Evolutionary conservation across 2,113 vertebrate species (phyloP).

Genomic region (Alces alces): DNA sequence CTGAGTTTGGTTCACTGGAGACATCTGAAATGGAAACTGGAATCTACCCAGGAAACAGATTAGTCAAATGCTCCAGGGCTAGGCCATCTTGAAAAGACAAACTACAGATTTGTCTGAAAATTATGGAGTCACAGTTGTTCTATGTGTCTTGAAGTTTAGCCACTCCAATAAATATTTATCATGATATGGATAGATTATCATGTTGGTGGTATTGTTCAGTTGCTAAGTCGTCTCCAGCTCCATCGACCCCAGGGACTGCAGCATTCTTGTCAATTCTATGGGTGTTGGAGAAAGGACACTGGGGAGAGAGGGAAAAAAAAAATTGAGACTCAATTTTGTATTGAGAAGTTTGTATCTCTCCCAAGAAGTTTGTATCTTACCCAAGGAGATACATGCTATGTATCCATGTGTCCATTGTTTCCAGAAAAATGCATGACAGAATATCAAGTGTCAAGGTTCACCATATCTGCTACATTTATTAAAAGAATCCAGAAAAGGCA

Average conservation of each 20-base stretch:
- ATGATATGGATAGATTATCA: background rate
- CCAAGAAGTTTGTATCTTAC: background rate
- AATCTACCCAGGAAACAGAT: conserved; percentile 42
- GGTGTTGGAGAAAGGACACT: background rate
- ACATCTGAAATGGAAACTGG: conserved; percentile 46
- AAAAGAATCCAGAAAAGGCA: background rate
- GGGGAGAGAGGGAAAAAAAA: background rate
- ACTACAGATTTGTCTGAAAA: background rate
- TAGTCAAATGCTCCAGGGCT: background rate
- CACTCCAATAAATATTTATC: background rate
- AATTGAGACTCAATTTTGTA: background rate
- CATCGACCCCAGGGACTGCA: background rate
- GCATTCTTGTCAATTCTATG: background rate
- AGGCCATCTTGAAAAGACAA: conserved; percentile 5
- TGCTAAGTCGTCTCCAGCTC: background rate
- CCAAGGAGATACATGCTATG: background rate
- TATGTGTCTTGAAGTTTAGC: background rate
- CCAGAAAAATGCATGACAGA: background rate
- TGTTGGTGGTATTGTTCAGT: background rate
- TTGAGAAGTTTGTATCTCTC: background rate
- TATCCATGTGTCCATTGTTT: background rate
- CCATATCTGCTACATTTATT: background rate
- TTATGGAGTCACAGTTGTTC: background rate
- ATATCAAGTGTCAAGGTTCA: background rate
- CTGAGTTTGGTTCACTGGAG: background rate